Evolutionary conservation across 2,113 vertebrate genomes (phyloP).

Genomic region (Seriola quinqueradiata): DNA sequence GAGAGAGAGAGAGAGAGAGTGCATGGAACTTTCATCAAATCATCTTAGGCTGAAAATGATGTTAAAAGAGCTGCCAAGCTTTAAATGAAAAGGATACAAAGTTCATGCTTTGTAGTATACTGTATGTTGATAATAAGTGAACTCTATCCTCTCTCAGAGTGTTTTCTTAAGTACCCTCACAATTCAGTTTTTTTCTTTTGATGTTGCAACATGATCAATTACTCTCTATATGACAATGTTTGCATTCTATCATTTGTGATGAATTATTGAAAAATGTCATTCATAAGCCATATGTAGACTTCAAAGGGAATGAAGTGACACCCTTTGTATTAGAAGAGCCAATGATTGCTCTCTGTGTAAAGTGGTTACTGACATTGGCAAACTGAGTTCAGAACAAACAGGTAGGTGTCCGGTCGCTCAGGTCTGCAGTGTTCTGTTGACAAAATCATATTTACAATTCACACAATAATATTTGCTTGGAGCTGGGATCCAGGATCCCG

Average conservation of each 20-base stretch:
- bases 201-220: constrained; percentile 4
- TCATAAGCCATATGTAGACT: not conserved
- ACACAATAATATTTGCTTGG: constrained; percentile 19
- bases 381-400: constrained; percentile 30
- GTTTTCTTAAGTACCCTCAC: not conserved
- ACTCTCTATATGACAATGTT: constrained; percentile 5
- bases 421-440: not conserved
- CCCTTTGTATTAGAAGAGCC: not conserved
- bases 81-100: not conserved
- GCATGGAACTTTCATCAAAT: not conserved
- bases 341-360: not conserved
- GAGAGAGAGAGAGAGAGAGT: too few relatives aligned
- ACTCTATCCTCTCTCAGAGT: constrained; percentile 2
- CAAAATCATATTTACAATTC: constrained; percentile 1
- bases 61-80: not conserved
- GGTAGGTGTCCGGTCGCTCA: constrained; percentile 3
- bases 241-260: not conserved
- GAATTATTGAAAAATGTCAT: not conserved
- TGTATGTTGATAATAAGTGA: not conserved
- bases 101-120: not conserved
- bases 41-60: not conserved
- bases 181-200: constrained; percentile 6
- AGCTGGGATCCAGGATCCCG: constrained; percentile 14
- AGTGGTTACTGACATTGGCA: not conserved
- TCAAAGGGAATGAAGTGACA: constrained; percentile 24